Conservation (phyloP, 2,113 vertebrate genomes). For the Ardeotis arabs region DNA sequence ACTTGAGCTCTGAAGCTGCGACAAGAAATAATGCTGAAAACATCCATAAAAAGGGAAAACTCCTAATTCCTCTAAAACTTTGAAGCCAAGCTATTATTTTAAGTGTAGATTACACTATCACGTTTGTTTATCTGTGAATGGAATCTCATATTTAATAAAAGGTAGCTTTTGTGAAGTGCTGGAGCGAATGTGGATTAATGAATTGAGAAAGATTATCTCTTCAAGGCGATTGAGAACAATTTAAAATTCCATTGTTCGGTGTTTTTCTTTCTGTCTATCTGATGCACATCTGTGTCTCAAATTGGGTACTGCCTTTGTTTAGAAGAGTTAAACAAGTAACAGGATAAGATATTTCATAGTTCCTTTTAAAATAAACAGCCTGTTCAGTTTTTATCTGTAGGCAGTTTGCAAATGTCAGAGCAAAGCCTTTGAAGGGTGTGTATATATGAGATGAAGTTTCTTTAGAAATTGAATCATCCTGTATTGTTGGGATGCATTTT, state of each 20-base stretch:
- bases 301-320: slow-evolving; percentile 39
- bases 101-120: slow-evolving; percentile 30
- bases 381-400: slow-evolving; percentile 14
- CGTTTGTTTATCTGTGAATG: slow-evolving; percentile 39
- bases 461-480: neutral
- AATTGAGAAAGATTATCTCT: slow-evolving; percentile 15
- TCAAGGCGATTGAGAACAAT: neutral
- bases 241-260: neutral
- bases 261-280: slow-evolving; percentile 29
- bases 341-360: slow-evolving; percentile 25
- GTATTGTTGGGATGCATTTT: neutral
- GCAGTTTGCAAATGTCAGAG: slow-evolving; percentile 19
- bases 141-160: slow-evolving; percentile 45
- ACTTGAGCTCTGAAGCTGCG: neutral
- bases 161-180: neutral
- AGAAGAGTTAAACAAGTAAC: slow-evolving; percentile 39
- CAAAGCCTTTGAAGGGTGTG: neutral
- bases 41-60: neutral
- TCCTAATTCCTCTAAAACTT: neutral
- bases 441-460: neutral
- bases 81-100: slow-evolving; percentile 19
- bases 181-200: slow-evolving; percentile 34
- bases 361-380: slow-evolving; percentile 31
- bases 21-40: neutral
- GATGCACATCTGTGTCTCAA: slow-evolving; percentile 4